Conservation (phyloP, 1,140 invertebrate species). For the Coptotermes formosanus region DNA sequence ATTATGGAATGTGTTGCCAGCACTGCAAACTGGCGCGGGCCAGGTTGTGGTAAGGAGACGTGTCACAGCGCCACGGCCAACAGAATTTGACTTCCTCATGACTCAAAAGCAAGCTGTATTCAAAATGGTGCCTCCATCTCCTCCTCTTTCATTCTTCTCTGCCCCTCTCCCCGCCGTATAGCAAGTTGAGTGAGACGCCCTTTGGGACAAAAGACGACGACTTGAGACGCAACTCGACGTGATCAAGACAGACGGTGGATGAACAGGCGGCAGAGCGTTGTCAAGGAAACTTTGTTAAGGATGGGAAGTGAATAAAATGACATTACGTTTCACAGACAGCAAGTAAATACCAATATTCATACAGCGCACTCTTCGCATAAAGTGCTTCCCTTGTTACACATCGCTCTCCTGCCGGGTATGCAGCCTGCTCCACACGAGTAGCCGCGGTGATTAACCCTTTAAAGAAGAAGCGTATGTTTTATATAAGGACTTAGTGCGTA, state of each 20-base stretch:
- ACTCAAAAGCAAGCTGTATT: background rate
- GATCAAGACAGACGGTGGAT: conserved; percentile 2
- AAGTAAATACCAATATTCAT: background rate
- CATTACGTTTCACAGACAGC: background rate
- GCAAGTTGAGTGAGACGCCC: background rate
- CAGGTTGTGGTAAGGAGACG: no score
- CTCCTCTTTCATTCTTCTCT: background rate
- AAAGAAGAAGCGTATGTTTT: no score
- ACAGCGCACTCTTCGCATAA: background rate
- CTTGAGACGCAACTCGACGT: background rate
- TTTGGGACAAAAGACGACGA: background rate
- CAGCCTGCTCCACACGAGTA: no score
- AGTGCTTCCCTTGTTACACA: no score
- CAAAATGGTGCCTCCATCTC: background rate
- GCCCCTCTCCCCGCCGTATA: no score
- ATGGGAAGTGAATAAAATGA: background rate
- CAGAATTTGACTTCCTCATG: background rate
- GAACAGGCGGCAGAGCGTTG: background rate
- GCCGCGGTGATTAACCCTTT: no score
- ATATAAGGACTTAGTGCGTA: no score
- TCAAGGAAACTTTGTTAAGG: background rate
- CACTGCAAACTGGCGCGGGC: no score
- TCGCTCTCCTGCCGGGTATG: no score
- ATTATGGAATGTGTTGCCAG: no score
- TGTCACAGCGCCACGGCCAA: background rate